A percentile compares a stretch with the other conserved stretches of the same genome.
phyloP scores from a whole-genome alignment of 2,797 vertebrate species.

The Cirrhinus mrigala region DNA sequence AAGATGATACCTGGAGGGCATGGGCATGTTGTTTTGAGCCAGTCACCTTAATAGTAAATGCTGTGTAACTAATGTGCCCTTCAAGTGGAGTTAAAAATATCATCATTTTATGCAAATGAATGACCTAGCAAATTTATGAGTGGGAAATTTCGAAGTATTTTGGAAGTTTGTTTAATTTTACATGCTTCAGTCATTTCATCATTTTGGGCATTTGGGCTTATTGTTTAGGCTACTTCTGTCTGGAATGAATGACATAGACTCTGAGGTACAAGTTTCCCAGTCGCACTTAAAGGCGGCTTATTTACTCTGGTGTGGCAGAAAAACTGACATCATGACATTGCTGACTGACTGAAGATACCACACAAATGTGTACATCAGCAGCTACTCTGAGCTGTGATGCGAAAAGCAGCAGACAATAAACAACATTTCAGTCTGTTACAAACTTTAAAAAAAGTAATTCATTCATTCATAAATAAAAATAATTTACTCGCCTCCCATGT shows the following conservation, averaged over 20 bases:
- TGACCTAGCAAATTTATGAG: background rate
- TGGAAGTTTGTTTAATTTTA: background rate
- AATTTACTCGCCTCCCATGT: background rate
- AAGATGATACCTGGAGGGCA: background rate
- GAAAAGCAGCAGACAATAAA: background rate
- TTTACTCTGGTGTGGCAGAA: background rate
- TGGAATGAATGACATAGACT: background rate
- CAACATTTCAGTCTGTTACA: background rate
- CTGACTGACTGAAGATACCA: background rate
- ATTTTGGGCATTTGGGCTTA: background rate
- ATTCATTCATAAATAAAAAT: background rate
- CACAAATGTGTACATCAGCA: background rate
- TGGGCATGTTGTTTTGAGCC: constrained; percentile 1
- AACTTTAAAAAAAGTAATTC: background rate
- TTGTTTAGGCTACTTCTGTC: background rate
- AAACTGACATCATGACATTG: background rate
- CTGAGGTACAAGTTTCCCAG: background rate
- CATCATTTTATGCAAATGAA: background rate
- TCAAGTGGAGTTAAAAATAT: background rate
- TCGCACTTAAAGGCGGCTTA: background rate
- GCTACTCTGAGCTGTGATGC: background rate
- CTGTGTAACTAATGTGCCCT: background rate
- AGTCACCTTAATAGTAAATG: background rate
- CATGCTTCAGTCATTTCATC: background rate
- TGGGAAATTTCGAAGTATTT: background rate